Percentiles rank a stretch among this genome's conserved stretches.
These are phyloP conservation scores for Rafetus swinhoei DNA, from an alignment of 2,113 vertebrate genomes.

Conservation along the genomic window DNA sequence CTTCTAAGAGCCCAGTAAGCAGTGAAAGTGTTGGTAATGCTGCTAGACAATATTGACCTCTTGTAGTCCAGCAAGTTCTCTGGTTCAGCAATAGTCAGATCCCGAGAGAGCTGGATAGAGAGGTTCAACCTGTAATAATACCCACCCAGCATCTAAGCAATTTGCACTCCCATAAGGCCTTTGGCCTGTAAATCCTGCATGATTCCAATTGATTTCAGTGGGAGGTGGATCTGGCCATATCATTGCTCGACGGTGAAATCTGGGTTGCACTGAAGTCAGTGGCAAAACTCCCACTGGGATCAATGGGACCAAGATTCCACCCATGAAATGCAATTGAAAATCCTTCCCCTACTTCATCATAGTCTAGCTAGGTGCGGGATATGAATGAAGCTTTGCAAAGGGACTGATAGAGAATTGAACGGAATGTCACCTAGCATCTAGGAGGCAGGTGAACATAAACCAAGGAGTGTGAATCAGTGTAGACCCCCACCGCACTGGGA, in stretches of 20 bases:
- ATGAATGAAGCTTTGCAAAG: neutral
- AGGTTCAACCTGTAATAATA: neutral
- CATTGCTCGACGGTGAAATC: neutral
- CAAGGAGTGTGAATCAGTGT: neutral
- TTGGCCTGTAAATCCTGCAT: neutral
- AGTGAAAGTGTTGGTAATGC: too few species aligned
- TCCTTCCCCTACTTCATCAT: neutral
- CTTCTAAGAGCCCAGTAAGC: too few species aligned
- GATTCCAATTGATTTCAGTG: neutral
- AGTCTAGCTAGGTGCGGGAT: neutral
- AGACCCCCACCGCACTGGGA: neutral
- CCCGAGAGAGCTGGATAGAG: too few species aligned
- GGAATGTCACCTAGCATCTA: neutral
- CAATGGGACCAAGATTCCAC: neutral
- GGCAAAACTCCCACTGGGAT: neutral
- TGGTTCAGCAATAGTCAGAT: too few species aligned
- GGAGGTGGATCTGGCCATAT: neutral
- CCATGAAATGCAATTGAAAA: neutral
- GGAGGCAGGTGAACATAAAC: neutral
- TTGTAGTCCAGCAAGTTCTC: too few species aligned
- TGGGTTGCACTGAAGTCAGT: neutral
- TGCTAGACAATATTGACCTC: too few species aligned
- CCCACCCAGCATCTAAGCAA: conserved; percentile 62
- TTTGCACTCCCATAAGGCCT: conserved; percentile 56
- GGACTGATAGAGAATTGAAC: neutral